These are phyloP conservation scores for Gymnodraco acuticeps DNA, from an alignment of 2,797 vertebrate species.

Conservation along the genomic window DNA sequence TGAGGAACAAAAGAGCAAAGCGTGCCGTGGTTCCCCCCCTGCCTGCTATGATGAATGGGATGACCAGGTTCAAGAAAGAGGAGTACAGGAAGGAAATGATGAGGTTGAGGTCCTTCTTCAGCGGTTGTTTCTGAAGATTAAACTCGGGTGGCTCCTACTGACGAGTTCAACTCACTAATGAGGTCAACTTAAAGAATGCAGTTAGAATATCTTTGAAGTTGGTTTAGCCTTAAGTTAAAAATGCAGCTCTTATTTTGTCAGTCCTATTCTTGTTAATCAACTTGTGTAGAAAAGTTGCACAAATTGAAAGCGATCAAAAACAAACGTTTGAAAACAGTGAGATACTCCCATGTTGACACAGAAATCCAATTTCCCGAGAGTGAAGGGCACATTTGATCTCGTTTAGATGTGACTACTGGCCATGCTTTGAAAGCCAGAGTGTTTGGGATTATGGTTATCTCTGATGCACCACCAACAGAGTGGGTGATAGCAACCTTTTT, in stretches of 20 bases:
- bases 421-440: conserved; percentile 57
- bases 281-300: conserved; percentile 30
- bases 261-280: conserved; percentile 10
- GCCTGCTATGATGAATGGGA: conserved; percentile 43
- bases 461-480: conserved; percentile 63
- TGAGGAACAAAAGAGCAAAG: conserved; percentile 20
- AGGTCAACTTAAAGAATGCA: conserved; percentile 25
- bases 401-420: conserved; percentile 58
- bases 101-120: conserved; percentile 10
- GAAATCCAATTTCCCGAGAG: conserved; percentile 59
- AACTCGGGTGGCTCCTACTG: conserved; percentile 34
- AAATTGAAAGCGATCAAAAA: conserved; percentile 27
- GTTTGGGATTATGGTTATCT: conserved; percentile 67
- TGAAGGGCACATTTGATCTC: conserved; percentile 71
- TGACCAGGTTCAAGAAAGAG: conserved; percentile 36
- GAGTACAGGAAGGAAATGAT: conserved; percentile 5
- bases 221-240: conserved; percentile 32
- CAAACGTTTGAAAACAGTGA: conserved; percentile 29
- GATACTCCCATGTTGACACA: conserved; percentile 46
- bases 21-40: not conserved
- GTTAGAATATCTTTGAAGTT: conserved; percentile 24
- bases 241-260: conserved; percentile 26
- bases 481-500: conserved; percentile 52
- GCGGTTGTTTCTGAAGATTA: conserved; percentile 36
- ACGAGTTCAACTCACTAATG: conserved; percentile 45